A percentile compares a stretch with the other conserved stretches of the same genome.
phyloP scores from a whole-genome alignment of 1,140 invertebrate genomes.

The Rhyzopertha dominica region DNA sequence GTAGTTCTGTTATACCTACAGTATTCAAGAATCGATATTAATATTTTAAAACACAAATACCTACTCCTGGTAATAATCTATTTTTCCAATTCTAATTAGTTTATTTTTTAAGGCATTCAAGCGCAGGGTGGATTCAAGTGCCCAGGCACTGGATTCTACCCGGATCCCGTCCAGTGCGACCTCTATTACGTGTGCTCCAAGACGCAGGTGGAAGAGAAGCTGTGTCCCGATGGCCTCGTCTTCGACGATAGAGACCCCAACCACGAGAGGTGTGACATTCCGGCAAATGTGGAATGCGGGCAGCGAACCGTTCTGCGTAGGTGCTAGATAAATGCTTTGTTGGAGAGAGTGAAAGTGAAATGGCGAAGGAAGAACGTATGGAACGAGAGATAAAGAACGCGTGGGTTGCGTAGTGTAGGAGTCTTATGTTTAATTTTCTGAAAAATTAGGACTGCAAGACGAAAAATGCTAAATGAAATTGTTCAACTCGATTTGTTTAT shows the following conservation, averaged over 20 bases:
- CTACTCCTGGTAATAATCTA: too few relatives aligned
- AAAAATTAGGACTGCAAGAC: too few relatives aligned
- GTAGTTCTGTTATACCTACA: too few relatives aligned
- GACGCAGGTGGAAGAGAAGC: slow-evolving; percentile 58
- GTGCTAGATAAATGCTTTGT: too few relatives aligned
- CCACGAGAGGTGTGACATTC: slow-evolving; percentile 72
- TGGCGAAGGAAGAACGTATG: slow-evolving; percentile 1
- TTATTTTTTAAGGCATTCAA: slow-evolving; percentile 15
- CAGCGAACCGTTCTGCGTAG: slow-evolving; percentile 71
- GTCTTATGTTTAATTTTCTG: too few relatives aligned
- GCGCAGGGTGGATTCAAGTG: slow-evolving; percentile 59
- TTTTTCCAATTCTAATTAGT: neutral
- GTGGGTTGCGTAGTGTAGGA: too few relatives aligned
- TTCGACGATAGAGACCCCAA: slow-evolving; percentile 71
- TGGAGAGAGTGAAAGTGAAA: neutral
- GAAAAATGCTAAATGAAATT: too few relatives aligned
- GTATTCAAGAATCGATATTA: too few relatives aligned
- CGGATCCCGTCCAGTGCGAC: slow-evolving; percentile 74
- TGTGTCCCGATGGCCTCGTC: slow-evolving; percentile 78
- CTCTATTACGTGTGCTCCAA: slow-evolving; percentile 72
- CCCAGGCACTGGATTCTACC: slow-evolving; percentile 71
- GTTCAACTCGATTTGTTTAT: too few relatives aligned
- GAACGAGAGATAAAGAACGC: too few relatives aligned
- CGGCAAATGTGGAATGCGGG: slow-evolving; percentile 73
- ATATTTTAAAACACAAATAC: too few relatives aligned